Evolutionary conservation across 1,140 invertebrate genomes (phyloP).

Genomic region (Galleria mellonella): DNA sequence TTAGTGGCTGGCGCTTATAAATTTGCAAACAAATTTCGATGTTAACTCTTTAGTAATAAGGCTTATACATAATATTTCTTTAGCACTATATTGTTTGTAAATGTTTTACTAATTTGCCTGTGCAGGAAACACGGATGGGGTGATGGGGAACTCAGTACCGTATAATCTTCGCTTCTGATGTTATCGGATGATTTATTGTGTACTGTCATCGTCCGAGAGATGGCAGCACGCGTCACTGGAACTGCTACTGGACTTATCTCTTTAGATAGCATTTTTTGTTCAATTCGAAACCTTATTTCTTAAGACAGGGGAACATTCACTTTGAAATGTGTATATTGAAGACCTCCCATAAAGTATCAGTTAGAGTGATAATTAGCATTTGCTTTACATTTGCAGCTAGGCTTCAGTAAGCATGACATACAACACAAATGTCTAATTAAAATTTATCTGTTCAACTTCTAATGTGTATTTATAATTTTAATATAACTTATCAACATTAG

Average conservation of each 20-base stretch:
- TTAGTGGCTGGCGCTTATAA: conserved; percentile 6
- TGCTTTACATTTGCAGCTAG: conserved; percentile 1
- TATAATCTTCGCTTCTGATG: conserved; percentile 70
- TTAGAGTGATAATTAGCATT: conserved; percentile 6
- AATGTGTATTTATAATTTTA: conserved; percentile 17
- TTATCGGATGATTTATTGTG: conserved; percentile 71
- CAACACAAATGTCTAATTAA: conserved; percentile 1
- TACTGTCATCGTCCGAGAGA: conserved; percentile 63
- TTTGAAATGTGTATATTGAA: conserved; percentile 1
- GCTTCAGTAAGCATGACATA: conserved; percentile 2
- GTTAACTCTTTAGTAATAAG: conserved; percentile 25
- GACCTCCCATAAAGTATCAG: conserved; percentile 43
- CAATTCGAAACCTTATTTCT: not conserved
- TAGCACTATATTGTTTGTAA: conserved; percentile 42
- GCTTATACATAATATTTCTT: conserved; percentile 20
- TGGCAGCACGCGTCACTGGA: conserved; percentile 66
- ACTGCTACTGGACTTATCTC: conserved; percentile 49
- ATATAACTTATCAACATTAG: no score
- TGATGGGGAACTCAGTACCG: conserved; percentile 59
- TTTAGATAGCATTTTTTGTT: not conserved
- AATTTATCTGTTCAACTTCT: not conserved
- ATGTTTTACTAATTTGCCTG: conserved; percentile 61
- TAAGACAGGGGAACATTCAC: not conserved
- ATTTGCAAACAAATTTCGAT: conserved; percentile 22
- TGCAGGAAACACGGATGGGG: conserved; percentile 68